Percentiles rank a stretch among this genome's conserved stretches.
These are phyloP conservation scores for Drosophila hawaiiensis DNA, from an alignment of 2,888 invertebrate species.

Conservation along the genomic window DNA sequence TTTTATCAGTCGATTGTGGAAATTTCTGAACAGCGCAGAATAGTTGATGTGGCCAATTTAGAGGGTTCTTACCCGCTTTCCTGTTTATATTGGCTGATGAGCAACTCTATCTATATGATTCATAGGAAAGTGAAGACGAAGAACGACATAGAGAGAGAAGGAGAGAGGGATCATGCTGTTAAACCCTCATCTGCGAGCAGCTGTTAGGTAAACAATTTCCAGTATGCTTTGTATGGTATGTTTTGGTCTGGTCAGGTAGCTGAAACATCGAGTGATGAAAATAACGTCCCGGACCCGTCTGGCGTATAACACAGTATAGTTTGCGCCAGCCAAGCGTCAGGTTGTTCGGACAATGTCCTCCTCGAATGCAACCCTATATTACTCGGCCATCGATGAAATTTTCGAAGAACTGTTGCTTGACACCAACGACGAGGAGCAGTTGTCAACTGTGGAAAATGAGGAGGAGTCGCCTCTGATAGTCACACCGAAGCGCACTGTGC, in stretches of 20 bases:
- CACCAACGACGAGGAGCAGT: constrained; percentile 23
- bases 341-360: constrained; percentile 54
- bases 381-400: constrained; percentile 59
- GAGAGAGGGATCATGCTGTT: constrained; percentile 21
- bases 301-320: constrained; percentile 64
- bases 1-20: constrained; percentile 48
- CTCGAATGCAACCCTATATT: constrained; percentile 60
- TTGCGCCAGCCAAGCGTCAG: constrained; percentile 45
- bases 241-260: constrained; percentile 57
- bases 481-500: constrained; percentile 51
- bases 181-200: constrained; percentile 46
- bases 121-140: constrained; percentile 19
- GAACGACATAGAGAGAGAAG: not conserved
- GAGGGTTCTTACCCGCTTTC: constrained; percentile 15
- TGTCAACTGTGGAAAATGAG: constrained; percentile 1
- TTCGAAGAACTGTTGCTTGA: constrained; percentile 51
- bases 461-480: constrained; percentile 23
- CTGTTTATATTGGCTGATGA: constrained; percentile 20
- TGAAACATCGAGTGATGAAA: constrained; percentile 59
- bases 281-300: constrained; percentile 25
- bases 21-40: constrained; percentile 33
- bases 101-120: constrained; percentile 28
- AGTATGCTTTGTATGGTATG: constrained; percentile 26
- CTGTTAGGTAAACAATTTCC: constrained; percentile 51
- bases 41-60: constrained; percentile 43